Conservation (phyloP, 1,140 invertebrate species). For the Drosophila pachea region DNA sequence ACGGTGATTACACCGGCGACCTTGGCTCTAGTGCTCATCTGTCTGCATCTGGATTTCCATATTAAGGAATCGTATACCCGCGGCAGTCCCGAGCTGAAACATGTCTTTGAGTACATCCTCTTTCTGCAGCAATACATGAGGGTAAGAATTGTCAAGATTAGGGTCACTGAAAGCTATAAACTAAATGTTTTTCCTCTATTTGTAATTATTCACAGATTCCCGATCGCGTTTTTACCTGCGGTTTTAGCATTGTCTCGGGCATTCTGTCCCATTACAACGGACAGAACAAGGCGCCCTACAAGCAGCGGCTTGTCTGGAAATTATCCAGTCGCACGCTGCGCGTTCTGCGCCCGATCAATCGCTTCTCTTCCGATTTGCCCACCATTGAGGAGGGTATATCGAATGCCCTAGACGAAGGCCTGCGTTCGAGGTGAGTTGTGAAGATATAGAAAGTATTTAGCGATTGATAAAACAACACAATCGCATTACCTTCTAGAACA, state of each 20-base stretch:
- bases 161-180: not conserved
- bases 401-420: constrained; percentile 73
- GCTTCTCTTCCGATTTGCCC: constrained; percentile 85
- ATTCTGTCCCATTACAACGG: constrained; percentile 86
- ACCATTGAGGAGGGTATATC: constrained; percentile 84
- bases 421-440: constrained; percentile 70
- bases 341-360: constrained; percentile 86
- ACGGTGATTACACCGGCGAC: constrained; percentile 84
- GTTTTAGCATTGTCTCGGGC: constrained; percentile 82
- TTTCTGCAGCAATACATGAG: constrained; percentile 77
- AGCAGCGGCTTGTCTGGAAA: constrained; percentile 87
- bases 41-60: constrained; percentile 82
- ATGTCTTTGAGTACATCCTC: constrained; percentile 77
- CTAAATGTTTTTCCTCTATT: not conserved
- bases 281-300: constrained; percentile 84
- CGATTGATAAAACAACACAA: not conserved
- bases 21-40: constrained; percentile 85
- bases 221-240: constrained; percentile 82
- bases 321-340: constrained; percentile 84
- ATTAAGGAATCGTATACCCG: constrained; percentile 77
- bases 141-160: constrained; percentile 31
- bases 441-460: not conserved
- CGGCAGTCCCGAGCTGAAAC: constrained; percentile 75
- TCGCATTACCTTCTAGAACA: constrained; percentile 11
- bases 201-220: constrained; percentile 81